Base-by-base conservation (phyloP, 2,113 vertebrate species). In the Euleptes europaea region DNA sequence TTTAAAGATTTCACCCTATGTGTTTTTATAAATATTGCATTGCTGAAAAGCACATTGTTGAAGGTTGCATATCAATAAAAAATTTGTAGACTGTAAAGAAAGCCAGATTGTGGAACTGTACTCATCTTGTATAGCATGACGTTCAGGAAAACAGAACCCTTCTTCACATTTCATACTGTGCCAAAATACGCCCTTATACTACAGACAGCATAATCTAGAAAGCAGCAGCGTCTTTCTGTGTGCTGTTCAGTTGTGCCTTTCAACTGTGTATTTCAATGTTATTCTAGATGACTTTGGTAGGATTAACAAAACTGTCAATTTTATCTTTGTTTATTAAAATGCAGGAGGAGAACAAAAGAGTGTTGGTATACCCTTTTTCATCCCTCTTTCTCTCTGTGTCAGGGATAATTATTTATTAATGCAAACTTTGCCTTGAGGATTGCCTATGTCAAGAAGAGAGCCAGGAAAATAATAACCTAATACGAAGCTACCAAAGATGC, bases 51-150 rank as follows among this genome's bases (percentile, higher is more conserved):
- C 80, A 66, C n/a, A 17, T 82, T 88, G 93, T 92, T 93, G 93
- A 94, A 93, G 92, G 83, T 66, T 93, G 82, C 69, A 82, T 91
- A 92, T 95, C 93, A 95, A 94, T 94, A 95, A 95, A 96, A 85
- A 93, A 95, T 94, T 17, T 94, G 84, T 84, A 14, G 3, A 92
- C 86, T 91, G 92, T 89, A 92, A 88, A 94, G 86, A 72, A 91
- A 94, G 82, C n/a, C 90, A 89, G 86, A 90, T 49, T 91, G 89
- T 88, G 90, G 92, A 92, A 89, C 85, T 90, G 86, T 86, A 35
- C 85, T 63, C 60, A 63, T 63, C 26, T 83, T 92, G 88, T 84
- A 5, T 84, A 89, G 94, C 91, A 89, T 88, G 88, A 84, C 31
- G 0, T 80, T 91, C 84, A 87, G 91, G 83, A 91, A 40, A 93